phyloP scores from a whole-genome alignment of 2,888 invertebrate genomes.

The Bruchidius siliquastri region DNA sequence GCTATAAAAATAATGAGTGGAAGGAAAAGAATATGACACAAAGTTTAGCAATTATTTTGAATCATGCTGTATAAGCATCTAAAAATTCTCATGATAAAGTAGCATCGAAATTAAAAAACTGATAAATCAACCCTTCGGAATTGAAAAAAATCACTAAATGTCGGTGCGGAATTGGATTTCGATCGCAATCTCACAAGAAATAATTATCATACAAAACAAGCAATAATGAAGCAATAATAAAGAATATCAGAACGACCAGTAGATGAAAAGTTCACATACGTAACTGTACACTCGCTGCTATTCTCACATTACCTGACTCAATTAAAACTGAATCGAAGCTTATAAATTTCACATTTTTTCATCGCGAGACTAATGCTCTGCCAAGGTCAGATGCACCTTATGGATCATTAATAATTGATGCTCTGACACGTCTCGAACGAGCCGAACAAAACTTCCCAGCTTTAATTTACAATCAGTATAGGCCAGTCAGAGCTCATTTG shows the following conservation, averaged over 20 bases:
- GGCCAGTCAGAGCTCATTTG: neutral
- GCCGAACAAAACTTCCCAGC: constrained; percentile 12
- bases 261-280: neutral
- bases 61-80: too few species aligned
- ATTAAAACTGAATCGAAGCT: neutral
- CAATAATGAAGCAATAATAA: neutral
- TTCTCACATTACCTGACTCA: neutral
- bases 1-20: too few species aligned
- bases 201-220: neutral
- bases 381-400: constrained; percentile 24
- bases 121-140: too few species aligned
- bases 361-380: constrained; percentile 21
- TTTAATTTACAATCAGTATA: constrained; percentile 22
- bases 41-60: too few species aligned
- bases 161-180: neutral
- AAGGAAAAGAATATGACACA: too few species aligned
- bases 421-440: constrained; percentile 20
- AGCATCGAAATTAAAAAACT: too few species aligned
- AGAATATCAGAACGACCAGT: neutral
- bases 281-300: neutral
- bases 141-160: too few species aligned
- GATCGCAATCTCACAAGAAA: neutral
- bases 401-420: constrained; percentile 31
- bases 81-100: too few species aligned
- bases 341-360: neutral